These are phyloP conservation scores for Pristionchus japonicus DNA, from an alignment of 2,888 invertebrate species.

Conservation along the genomic window DNA sequence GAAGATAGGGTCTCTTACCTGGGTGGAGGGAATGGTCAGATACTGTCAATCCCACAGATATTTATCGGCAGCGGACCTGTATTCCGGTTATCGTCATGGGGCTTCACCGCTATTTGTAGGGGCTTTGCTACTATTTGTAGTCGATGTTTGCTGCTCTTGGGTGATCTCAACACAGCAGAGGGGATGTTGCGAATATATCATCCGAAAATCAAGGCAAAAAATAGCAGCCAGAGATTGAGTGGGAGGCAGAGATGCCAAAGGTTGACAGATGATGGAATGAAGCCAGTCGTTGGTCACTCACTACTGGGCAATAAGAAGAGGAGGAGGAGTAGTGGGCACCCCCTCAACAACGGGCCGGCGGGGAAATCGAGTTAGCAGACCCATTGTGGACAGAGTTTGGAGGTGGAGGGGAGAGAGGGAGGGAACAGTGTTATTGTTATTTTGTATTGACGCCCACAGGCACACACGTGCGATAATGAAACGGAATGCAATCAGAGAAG, in stretches of 20 bases:
- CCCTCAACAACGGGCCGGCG: background rate
- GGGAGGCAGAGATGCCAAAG: background rate
- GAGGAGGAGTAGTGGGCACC: background rate
- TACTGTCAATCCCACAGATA: background rate
- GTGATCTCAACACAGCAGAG: background rate
- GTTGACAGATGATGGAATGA: background rate
- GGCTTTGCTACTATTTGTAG: background rate
- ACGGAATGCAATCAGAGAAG: background rate
- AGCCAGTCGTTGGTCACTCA: background rate
- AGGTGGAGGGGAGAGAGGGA: too few relatives aligned
- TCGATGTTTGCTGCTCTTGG: background rate
- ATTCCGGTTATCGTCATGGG: background rate
- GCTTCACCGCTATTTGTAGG: background rate
- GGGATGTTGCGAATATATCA: background rate
- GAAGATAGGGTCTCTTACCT: background rate
- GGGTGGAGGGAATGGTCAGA: background rate
- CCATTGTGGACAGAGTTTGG: conserved; percentile 15
- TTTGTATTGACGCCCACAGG: background rate
- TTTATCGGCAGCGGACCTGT: background rate
- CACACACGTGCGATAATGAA: background rate
- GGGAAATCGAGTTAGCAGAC: background rate
- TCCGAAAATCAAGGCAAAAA: background rate
- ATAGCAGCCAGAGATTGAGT: background rate
- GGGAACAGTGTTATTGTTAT: background rate
- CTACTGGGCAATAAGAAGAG: background rate